A percentile compares a stretch with the other conserved stretches of the same genome.
These are phyloP conservation scores for Octomys mimax DNA, from an alignment of 2,797 vertebrate species.

Conservation along the genomic window DNA sequence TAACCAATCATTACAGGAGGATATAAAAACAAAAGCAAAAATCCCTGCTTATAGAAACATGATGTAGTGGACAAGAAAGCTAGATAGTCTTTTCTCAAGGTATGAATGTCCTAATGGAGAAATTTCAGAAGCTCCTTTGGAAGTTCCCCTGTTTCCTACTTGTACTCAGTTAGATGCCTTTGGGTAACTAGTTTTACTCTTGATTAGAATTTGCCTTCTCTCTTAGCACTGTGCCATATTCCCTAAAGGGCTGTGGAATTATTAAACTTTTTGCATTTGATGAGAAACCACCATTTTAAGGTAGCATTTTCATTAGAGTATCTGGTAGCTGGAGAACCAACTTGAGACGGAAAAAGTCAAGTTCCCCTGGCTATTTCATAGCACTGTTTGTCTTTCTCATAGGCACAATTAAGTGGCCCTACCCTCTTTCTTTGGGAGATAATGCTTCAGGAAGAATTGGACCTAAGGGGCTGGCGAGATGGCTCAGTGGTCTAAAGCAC, in stretches of 20 bases:
- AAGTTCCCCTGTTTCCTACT: background rate
- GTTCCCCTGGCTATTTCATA: background rate
- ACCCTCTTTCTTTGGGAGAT: background rate
- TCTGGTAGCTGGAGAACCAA: background rate
- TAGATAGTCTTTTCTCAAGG: background rate
- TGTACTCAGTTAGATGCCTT: background rate
- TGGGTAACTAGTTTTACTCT: background rate
- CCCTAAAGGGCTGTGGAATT: background rate
- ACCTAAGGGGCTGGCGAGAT: too few relatives aligned
- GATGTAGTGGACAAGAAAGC: background rate
- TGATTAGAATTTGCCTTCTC: background rate
- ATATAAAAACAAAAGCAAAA: background rate
- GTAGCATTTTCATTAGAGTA: background rate
- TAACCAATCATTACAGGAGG: background rate
- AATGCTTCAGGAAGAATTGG: background rate
- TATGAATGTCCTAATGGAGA: background rate
- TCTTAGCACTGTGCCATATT: background rate
- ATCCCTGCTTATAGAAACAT: background rate
- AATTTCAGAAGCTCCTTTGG: background rate
- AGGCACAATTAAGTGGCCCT: background rate
- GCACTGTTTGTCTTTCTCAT: background rate
- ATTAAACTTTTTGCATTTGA: background rate
- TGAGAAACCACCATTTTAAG: background rate
- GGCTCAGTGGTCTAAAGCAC: too few relatives aligned
- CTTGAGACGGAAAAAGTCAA: background rate